phyloP scores from a whole-genome alignment of 2,888 invertebrate species.

The Clitarchus hookeri region DNA sequence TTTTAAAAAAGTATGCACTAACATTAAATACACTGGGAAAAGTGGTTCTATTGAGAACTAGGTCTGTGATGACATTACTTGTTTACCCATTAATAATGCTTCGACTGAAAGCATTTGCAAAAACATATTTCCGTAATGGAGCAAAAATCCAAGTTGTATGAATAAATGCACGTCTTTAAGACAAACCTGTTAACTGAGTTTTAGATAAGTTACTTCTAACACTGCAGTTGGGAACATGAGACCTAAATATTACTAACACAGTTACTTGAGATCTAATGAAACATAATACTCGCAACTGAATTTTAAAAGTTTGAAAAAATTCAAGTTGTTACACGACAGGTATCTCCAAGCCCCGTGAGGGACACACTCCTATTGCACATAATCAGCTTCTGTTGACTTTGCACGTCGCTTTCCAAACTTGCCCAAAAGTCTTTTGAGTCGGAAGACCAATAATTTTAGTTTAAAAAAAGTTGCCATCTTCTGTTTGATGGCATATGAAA shows the following conservation, averaged over 20 bases:
- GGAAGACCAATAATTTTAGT: slow-evolving; percentile 8
- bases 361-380: slow-evolving; percentile 7
- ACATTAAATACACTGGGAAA: slow-evolving; percentile 20
- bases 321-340: not conserved
- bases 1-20: slow-evolving; percentile 18
- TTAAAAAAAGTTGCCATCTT: slow-evolving; percentile 26
- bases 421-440: slow-evolving; percentile 5
- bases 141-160: not conserved
- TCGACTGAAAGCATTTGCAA: not conserved
- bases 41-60: slow-evolving; percentile 18
- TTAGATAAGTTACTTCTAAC: slow-evolving; percentile 23
- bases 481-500: not conserved
- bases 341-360: not conserved
- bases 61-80: not conserved
- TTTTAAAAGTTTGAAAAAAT: not conserved
- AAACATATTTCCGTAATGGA: slow-evolving; percentile 21
- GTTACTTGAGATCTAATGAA: slow-evolving; percentile 37
- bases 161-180: not conserved
- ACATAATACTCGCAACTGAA: slow-evolving; percentile 35
- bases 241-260: slow-evolving; percentile 35
- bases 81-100: not conserved
- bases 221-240: slow-evolving; percentile 31
- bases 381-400: not conserved
- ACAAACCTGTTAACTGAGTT: slow-evolving; percentile 20
- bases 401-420: not conserved